These are phyloP conservation scores for Takifugu rubripes DNA, from an alignment of 2,797 vertebrate genomes.

Conservation along the genomic window DNA sequence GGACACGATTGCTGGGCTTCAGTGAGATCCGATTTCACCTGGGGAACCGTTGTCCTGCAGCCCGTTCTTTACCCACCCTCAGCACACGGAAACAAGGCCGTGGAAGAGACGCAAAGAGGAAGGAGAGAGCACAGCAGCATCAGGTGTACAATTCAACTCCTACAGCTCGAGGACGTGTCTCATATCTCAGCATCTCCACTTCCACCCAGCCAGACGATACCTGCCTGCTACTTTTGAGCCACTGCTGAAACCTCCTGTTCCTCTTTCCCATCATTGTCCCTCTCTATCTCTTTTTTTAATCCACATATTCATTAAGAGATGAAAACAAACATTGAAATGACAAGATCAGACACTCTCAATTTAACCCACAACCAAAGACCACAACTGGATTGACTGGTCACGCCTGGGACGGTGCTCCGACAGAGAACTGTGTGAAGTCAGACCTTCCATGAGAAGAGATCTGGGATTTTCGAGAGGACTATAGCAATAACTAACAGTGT, in stretches of 20 bases:
- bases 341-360: constrained; percentile 33
- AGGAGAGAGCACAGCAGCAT: constrained; percentile 50
- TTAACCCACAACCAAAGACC: constrained; percentile 61
- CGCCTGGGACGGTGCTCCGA: constrained; percentile 19
- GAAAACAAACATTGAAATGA: constrained; percentile 23
- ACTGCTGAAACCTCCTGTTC: constrained; percentile 23
- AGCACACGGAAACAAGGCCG: constrained; percentile 27
- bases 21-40: constrained; percentile 39
- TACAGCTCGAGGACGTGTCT: constrained; percentile 27
- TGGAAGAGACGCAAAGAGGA: constrained; percentile 3
- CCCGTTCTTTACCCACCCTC: constrained; percentile 29
- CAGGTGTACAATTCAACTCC: constrained; percentile 15
- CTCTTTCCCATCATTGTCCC: constrained; percentile 20
- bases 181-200: constrained; percentile 50
- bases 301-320: constrained; percentile 28
- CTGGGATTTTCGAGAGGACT: constrained; percentile 46
- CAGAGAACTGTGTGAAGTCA: constrained; percentile 24
- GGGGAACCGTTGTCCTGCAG: constrained; percentile 44
- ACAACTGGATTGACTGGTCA: constrained; percentile 33
- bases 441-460: constrained; percentile 21
- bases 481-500: constrained; percentile 68
- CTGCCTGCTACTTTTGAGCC: constrained; percentile 71
- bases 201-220: constrained; percentile 60
- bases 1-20: constrained; percentile 38
- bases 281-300: constrained; percentile 27